Percentiles rank a stretch among this genome's conserved stretches.
These are phyloP conservation scores for Aphis craccivora DNA, from an alignment of 1,140 invertebrate genomes.

Conservation along the genomic window DNA sequence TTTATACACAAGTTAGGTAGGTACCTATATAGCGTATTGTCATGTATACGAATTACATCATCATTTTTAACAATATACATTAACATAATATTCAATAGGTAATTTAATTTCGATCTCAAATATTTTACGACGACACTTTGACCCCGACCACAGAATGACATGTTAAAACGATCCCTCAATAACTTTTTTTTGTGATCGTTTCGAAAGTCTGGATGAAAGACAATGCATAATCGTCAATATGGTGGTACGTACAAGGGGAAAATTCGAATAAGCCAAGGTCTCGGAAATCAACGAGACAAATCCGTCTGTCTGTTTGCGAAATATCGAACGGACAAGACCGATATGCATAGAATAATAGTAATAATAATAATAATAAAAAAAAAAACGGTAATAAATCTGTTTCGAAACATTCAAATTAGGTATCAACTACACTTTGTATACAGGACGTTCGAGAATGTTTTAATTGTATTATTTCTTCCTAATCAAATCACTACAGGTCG, in stretches of 20 bases:
- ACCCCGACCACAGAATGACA: background rate
- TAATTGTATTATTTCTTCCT: conserved; percentile 38
- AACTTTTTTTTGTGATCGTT: background rate
- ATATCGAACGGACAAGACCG: conserved; percentile 13
- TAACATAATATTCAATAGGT: conserved; percentile 10
- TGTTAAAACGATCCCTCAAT: conserved; percentile 13
- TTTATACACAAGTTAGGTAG: background rate
- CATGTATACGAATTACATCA: background rate
- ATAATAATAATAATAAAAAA: background rate
- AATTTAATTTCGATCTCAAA: conserved; percentile 19
- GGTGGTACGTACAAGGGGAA: background rate
- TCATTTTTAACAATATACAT: conserved; percentile 16
- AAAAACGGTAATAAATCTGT: conserved; percentile 5
- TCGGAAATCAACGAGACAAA: conserved; percentile 36
- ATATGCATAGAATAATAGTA: background rate
- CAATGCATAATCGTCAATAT: background rate
- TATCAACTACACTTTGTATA: background rate
- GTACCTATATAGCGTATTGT: background rate
- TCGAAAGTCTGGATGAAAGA: background rate
- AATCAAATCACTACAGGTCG: conserved; percentile 42
- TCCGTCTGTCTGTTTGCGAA: background rate
- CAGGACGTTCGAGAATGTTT: conserved; percentile 18
- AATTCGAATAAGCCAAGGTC: background rate
- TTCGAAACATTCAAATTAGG: conserved; percentile 40
- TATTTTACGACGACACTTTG: background rate